phyloP scores from a whole-genome alignment of 2,888 invertebrate species.

The Plagiodera versicolora region DNA sequence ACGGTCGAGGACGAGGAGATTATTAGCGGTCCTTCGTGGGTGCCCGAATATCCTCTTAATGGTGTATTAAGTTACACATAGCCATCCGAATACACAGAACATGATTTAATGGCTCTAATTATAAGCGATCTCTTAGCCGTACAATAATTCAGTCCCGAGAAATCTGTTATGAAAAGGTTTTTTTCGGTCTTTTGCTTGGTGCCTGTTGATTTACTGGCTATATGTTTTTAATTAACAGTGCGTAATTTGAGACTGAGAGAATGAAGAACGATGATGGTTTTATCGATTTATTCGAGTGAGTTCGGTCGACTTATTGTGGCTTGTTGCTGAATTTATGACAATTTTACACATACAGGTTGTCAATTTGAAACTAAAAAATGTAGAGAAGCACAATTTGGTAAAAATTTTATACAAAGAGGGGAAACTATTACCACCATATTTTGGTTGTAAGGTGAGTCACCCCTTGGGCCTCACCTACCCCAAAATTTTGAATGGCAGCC shows the following conservation, averaged over 20 bases:
- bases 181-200: not conserved
- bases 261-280: not conserved
- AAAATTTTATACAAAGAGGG: too few relatives aligned
- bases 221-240: slow-evolving; percentile 10
- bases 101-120: slow-evolving; percentile 43
- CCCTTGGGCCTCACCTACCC: too few relatives aligned
- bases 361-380: too few relatives aligned
- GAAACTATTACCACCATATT: too few relatives aligned
- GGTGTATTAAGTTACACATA: slow-evolving; percentile 44
- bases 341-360: too few relatives aligned
- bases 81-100: slow-evolving; percentile 37
- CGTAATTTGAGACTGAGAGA: not conserved
- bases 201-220: not conserved
- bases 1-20: slow-evolving; percentile 34
- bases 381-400: too few relatives aligned
- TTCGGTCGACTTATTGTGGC: too few relatives aligned
- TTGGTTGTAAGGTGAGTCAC: too few relatives aligned
- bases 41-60: slow-evolving; percentile 38
- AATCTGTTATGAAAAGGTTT: slow-evolving; percentile 2
- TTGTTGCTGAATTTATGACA: too few relatives aligned
- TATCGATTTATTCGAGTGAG: not conserved
- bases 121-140: slow-evolving; percentile 23
- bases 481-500: too few relatives aligned
- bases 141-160: slow-evolving; percentile 17
- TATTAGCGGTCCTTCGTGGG: slow-evolving; percentile 16